These are phyloP conservation scores for Muraenolepis orangiensis DNA, from an alignment of 2,797 vertebrate species.

Conservation along the genomic window DNA sequence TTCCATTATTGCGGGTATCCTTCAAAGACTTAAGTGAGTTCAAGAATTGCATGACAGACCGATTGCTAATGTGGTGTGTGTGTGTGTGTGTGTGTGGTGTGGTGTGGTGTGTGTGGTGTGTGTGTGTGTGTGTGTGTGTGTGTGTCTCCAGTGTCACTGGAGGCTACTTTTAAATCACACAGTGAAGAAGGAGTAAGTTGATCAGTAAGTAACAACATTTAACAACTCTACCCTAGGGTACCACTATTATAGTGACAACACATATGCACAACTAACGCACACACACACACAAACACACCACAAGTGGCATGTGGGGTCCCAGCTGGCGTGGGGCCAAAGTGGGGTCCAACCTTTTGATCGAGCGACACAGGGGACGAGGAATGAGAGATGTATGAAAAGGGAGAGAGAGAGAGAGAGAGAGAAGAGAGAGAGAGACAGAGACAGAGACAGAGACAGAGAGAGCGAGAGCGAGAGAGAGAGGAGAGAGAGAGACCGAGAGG, in stretches of 20 bases:
- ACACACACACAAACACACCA: conserved; percentile 8
- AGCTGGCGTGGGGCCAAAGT: conserved; percentile 20
- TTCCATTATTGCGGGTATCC: conserved; percentile 30
- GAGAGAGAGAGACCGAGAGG: too few relatives aligned
- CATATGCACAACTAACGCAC: neutral
- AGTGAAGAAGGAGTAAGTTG: conserved; percentile 24
- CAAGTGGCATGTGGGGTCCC: conserved; percentile 18
- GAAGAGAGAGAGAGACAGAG: conserved; percentile 19
- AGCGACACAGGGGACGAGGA: neutral
- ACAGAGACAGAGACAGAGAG: conserved; percentile 33
- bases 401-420: conserved; percentile 19
- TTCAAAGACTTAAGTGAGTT: conserved; percentile 22
- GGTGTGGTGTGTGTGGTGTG: conserved; percentile 2
- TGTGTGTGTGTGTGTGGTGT: conserved; percentile 30
- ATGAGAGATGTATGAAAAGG: neutral
- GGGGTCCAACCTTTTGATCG: conserved; percentile 27
- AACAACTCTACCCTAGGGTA: conserved; percentile 36
- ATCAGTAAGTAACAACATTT: conserved; percentile 44
- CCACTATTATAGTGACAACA: conserved; percentile 20
- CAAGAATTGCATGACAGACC: conserved; percentile 49
- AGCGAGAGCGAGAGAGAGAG: neutral
- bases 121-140: conserved; percentile 24
- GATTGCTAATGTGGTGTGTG: conserved; percentile 30
- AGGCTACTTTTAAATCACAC: conserved; percentile 38
- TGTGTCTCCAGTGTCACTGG: conserved; percentile 12